Evolutionary conservation across 2,888 invertebrate genomes (phyloP).

Genomic region (Lordiphosa fenestrarum): DNA sequence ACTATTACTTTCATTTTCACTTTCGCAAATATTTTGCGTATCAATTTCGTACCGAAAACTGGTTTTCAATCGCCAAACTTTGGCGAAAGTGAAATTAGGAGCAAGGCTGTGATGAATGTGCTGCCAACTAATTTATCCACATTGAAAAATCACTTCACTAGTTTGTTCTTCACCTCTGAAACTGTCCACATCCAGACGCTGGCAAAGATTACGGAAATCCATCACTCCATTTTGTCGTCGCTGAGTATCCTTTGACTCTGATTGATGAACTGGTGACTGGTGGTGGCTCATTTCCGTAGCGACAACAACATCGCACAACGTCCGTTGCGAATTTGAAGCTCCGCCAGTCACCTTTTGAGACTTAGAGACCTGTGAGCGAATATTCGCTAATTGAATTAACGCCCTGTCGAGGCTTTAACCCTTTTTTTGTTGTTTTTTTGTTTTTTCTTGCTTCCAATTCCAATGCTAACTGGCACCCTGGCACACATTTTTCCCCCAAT

Average conservation of each 20-base stretch:
- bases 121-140: no score
- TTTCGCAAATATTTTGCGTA: no score
- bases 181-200: constrained; percentile 75
- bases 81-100: neutral
- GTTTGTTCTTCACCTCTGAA: constrained; percentile 59
- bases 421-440: constrained; percentile 1
- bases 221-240: constrained; percentile 40
- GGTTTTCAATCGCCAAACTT: no score
- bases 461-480: constrained; percentile 33
- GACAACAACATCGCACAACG: constrained; percentile 28
- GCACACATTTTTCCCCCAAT: constrained; percentile 46
- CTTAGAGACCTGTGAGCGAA: constrained; percentile 30
- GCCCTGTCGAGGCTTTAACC: constrained; percentile 22
- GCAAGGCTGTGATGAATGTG: no score
- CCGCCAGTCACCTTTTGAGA: constrained; percentile 7
- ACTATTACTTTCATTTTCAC: no score
- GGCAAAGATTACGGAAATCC: constrained; percentile 77
- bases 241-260: constrained; percentile 3
- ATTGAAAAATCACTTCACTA: no score
- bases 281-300: constrained; percentile 15
- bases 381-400: constrained; percentile 69
- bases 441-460: constrained; percentile 10
- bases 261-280: constrained; percentile 2
- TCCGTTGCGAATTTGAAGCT: constrained; percentile 53
- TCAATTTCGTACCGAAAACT: no score